A percentile compares a stretch with the other conserved stretches of the same genome.
Evolutionary conservation across 2,888 invertebrate genomes (phyloP).

Genomic region (Diplolepis rosae): DNA sequence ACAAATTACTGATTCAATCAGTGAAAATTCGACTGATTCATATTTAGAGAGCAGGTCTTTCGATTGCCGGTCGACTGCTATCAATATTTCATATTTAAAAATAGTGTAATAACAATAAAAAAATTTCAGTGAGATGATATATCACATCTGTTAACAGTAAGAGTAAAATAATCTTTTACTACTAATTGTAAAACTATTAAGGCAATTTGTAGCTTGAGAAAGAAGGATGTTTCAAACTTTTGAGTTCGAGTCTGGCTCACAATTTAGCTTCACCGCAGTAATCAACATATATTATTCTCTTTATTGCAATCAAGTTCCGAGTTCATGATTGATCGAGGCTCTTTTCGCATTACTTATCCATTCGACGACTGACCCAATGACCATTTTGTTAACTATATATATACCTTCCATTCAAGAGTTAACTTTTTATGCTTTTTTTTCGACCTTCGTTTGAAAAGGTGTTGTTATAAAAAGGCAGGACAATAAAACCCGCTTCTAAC

Average conservation of each 20-base stretch:
- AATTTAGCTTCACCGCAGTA: not conserved
- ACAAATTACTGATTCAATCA: too few relatives aligned
- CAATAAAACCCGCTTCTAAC: not conserved
- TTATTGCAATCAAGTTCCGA: not conserved
- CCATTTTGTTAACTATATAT: not conserved
- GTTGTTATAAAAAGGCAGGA: not conserved
- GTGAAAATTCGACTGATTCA: too few relatives aligned
- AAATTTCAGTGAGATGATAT: not conserved
- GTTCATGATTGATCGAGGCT: not conserved
- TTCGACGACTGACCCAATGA: not conserved
- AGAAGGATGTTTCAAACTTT: conserved; percentile 3
- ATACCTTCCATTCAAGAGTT: not conserved
- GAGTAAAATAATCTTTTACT: not conserved
- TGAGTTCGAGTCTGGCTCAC: not conserved
- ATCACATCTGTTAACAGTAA: not conserved
- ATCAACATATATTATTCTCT: not conserved
- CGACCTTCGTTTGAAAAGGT: not conserved
- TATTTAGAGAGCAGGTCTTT: too few relatives aligned
- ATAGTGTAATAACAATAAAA: too few relatives aligned
- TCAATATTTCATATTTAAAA: not conserved
- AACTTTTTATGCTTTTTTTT: not conserved
- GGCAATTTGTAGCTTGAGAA: conserved; percentile 17
- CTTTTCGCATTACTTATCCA: not conserved
- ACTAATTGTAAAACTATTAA: conserved; percentile 8
- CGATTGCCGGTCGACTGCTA: too few relatives aligned